These are phyloP conservation scores for Pseudomugil tenellus DNA, from an alignment of 2,797 vertebrate genomes.

Conservation along the genomic window DNA sequence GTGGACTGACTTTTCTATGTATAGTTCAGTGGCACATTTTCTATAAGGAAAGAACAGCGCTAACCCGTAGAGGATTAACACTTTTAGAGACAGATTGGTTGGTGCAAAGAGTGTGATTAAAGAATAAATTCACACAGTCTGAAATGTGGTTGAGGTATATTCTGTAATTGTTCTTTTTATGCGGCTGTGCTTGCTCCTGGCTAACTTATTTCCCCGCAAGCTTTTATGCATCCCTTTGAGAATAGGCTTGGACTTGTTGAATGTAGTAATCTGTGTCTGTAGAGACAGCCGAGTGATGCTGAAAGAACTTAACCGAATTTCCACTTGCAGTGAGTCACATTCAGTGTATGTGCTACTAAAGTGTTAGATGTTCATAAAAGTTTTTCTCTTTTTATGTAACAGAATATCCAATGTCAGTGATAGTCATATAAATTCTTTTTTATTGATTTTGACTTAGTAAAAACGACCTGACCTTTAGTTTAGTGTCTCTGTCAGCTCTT, in stretches of 20 bases:
- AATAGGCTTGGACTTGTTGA: constrained; percentile 42
- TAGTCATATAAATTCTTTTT: not conserved
- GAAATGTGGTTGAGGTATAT: constrained; percentile 16
- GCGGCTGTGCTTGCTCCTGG: constrained; percentile 4
- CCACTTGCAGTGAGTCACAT: constrained; percentile 40
- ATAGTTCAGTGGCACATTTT: constrained; percentile 3
- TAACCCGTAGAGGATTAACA: constrained; percentile 29
- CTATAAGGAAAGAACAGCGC: constrained; percentile 1
- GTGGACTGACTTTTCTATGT: constrained; percentile 11
- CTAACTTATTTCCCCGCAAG: constrained; percentile 25
- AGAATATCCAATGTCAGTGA: not conserved
- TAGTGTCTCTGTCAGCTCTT: not conserved
- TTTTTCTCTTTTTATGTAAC: not conserved
- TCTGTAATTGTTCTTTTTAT: constrained; percentile 13
- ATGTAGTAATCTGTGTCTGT: constrained; percentile 3
- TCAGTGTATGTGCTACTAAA: constrained; percentile 24
- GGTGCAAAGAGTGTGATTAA: constrained; percentile 22
- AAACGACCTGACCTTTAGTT: not conserved
- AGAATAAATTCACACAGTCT: constrained; percentile 25
- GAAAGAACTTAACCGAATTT: constrained; percentile 17
- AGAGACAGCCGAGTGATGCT: constrained; percentile 4
- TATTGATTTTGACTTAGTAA: not conserved
- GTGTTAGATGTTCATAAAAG: constrained; percentile 6
- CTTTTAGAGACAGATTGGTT: constrained; percentile 27
- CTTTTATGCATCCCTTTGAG: constrained; percentile 15